A percentile compares a stretch with the other conserved stretches of the same genome.
These are phyloP conservation scores for Tachyglossus aculeatus DNA, from an alignment of 2,797 vertebrate species.

Conservation along the genomic window DNA sequence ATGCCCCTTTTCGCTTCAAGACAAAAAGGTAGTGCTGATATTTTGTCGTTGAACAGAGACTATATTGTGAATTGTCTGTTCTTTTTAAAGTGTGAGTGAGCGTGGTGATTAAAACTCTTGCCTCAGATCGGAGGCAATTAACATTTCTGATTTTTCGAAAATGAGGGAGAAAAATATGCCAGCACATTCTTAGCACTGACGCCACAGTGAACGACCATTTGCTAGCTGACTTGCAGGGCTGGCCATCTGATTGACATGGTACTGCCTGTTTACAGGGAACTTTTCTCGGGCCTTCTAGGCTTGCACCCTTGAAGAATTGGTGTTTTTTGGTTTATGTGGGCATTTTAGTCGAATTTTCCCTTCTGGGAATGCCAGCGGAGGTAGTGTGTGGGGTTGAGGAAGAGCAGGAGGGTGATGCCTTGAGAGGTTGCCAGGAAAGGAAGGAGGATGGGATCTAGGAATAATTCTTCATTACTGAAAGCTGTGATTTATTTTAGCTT, in stretches of 20 bases:
- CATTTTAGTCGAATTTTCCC: constrained; percentile 47
- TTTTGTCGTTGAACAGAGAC: constrained; percentile 15
- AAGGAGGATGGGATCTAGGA: constrained; percentile 44
- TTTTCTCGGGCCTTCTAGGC: constrained; percentile 17
- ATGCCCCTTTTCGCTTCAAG: constrained; percentile 48
- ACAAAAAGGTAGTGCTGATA: constrained; percentile 44
- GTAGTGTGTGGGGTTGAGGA: constrained; percentile 2
- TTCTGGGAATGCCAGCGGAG: constrained; percentile 54
- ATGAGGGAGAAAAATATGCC: background rate
- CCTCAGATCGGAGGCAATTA: constrained; percentile 11
- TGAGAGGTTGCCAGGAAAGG: background rate
- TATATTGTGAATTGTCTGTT: constrained; percentile 15
- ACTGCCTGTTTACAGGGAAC: no score
- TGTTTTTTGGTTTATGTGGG: constrained; percentile 1
- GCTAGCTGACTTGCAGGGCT: constrained; percentile 9
- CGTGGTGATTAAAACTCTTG: constrained; percentile 12
- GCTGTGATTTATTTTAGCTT: constrained; percentile 76
- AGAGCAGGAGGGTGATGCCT: constrained; percentile 17
- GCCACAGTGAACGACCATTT: constrained; percentile 15
- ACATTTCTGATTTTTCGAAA: background rate
- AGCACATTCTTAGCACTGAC: background rate
- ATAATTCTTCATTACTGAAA: constrained; percentile 67
- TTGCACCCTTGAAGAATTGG: background rate
- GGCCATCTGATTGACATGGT: constrained; percentile 13
- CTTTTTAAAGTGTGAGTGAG: constrained; percentile 23